Base-by-base conservation (phyloP, 1,140 invertebrate genomes). In the Melitaea cinxia region DNA sequence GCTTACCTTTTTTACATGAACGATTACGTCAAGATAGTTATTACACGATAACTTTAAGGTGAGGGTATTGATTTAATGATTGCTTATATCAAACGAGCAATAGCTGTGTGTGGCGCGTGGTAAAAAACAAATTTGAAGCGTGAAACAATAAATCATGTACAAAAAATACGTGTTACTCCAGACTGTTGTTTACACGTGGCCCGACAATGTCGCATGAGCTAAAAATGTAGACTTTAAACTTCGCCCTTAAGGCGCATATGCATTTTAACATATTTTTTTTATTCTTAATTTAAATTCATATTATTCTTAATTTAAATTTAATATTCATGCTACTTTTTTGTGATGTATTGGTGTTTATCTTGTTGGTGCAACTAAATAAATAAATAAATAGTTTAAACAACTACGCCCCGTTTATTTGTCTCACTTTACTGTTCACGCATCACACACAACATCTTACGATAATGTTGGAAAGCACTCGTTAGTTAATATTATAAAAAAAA, bases 91-190 rank as follows among this genome's bases (percentile, higher is more conserved):
- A 47, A 23, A 23, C 42, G 12, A 12, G 57, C 63, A 53, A 59
- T 49, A 70, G 56, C 78, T 80, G 85, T 72, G 85, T 85, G 87
- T 89, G 87, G 87, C 77, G 72, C 65, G 67, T 72, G 23, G 76
- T 73, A 88, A 85, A 87, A 65, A 84, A 88, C 68, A 68, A 72
- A 82, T 77, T 86, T 83, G 77, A 83, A 85, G 87, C 75, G 63
- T 80, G 79, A 87, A 88, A 85, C 83, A 82, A 85, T 89, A 89
- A 88, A 89, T 89, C 87, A 87, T 82, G 75, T 68, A 78, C 83
- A 89, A 89, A 89, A 86, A 89, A 83, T 77, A 87, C 80, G 85
- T 83, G 85, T 88, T 85, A 86, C 78, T 77, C 70, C 66, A 69
- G 72, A 77, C 78, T 75, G 83, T 77, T 88, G 85, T 65, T 65